Evolutionary conservation across 2,113 vertebrate genomes (phyloP).

Genomic region (Morone saxatilis): DNA sequence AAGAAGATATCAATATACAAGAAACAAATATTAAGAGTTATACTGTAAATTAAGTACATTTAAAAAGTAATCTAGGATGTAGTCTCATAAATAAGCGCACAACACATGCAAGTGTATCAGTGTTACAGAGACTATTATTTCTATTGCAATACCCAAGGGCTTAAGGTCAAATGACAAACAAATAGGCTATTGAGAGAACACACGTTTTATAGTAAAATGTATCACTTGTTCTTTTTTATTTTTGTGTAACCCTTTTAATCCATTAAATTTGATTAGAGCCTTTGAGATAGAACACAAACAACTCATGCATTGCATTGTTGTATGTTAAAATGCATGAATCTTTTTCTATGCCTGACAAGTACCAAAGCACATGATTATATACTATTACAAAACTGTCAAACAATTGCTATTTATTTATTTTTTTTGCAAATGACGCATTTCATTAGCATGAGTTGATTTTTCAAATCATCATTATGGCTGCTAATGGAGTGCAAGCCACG

Average conservation of each 20-base stretch:
- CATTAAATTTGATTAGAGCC: slow-evolving; percentile 18
- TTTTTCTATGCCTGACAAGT: background rate
- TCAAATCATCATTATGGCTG: slow-evolving; percentile 9
- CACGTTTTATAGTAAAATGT: background rate
- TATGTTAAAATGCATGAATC: slow-evolving; percentile 8
- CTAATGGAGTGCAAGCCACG: background rate
- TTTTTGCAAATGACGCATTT: slow-evolving; percentile 5
- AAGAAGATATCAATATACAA: background rate
- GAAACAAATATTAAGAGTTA: background rate
- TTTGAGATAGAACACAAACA: slow-evolving; percentile 7
- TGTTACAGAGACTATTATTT: background rate
- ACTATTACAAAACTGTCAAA: background rate
- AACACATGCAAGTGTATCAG: background rate
- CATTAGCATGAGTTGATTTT: background rate
- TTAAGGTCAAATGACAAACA: background rate
- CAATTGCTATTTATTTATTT: too few relatives aligned
- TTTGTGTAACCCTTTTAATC: background rate
- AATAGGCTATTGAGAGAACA: background rate
- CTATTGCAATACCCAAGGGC: background rate
- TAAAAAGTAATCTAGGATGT: background rate
- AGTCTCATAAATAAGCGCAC: background rate
- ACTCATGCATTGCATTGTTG: background rate
- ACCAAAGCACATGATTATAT: slow-evolving; percentile 8
- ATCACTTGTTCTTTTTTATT: background rate
- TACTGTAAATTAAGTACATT: background rate